Evolutionary conservation across 2,888 invertebrate genomes (phyloP).

Genomic region (Margaritifera margaritifera): DNA sequence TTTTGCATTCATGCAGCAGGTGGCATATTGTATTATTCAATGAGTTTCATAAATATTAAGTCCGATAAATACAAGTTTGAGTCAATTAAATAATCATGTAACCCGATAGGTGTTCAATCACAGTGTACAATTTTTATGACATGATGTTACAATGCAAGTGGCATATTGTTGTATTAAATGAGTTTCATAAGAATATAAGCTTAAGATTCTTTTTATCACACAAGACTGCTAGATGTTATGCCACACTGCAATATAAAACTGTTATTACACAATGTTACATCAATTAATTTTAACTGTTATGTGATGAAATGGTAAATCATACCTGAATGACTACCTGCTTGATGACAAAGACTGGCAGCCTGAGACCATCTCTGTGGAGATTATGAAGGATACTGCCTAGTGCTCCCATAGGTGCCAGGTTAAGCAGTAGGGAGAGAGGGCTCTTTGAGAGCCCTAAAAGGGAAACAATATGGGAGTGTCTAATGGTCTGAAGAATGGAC

Average conservation of each 20-base stretch:
- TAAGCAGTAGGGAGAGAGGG: constrained; percentile 90
- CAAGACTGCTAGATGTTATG: too few relatives aligned
- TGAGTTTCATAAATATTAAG: too few relatives aligned
- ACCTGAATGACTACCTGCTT: constrained; percentile 90
- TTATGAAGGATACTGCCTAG: constrained; percentile 88
- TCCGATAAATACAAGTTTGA: too few relatives aligned
- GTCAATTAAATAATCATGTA: too few relatives aligned
- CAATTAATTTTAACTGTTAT: background rate
- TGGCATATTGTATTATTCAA: too few relatives aligned
- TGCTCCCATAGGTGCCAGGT: constrained; percentile 93
- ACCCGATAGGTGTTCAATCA: too few relatives aligned
- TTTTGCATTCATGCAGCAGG: too few relatives aligned
- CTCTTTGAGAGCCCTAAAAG: constrained; percentile 91
- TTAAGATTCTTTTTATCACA: too few relatives aligned
- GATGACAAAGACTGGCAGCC: constrained; percentile 85
- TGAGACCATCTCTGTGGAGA: constrained; percentile 88
- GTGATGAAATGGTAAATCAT: background rate
- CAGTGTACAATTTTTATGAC: too few relatives aligned
- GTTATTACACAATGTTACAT: background rate
- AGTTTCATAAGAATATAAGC: background rate
- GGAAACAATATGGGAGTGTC: constrained; percentile 93
- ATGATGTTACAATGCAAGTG: background rate
- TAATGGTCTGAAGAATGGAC: constrained; percentile 87
- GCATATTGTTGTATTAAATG: background rate
- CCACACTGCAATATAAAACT: too few relatives aligned